phyloP scores from a whole-genome alignment of 2,113 vertebrate genomes.

The Balaeniceps rex region DNA sequence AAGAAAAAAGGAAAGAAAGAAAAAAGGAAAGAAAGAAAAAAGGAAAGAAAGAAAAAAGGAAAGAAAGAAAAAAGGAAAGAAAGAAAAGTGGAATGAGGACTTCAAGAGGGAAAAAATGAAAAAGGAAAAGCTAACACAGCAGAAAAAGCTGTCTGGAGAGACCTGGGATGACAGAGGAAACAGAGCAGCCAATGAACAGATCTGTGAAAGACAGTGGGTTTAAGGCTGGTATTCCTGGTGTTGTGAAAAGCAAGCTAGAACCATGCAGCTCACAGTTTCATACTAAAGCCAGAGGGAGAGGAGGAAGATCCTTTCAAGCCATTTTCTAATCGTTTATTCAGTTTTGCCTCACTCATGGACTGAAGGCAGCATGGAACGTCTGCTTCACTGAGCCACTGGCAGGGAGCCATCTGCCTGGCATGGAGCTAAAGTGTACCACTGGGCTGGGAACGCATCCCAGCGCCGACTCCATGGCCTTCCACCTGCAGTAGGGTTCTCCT shows the following conservation, averaged over 20 bases:
- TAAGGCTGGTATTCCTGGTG: not conserved
- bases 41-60: not conserved
- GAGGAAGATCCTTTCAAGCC: not conserved
- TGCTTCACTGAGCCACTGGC: not conserved
- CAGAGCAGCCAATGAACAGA: not conserved
- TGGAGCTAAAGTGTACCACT: not conserved
- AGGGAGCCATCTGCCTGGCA: not conserved
- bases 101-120: not conserved
- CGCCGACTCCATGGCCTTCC: accelerated
- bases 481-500: not conserved
- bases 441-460: not conserved
- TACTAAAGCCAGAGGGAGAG: not conserved
- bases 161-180: not conserved
- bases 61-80: not conserved
- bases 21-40: not conserved
- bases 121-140: not conserved
- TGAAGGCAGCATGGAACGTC: accelerated
- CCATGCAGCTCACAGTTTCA: not conserved
- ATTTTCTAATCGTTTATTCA: not conserved
- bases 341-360: not conserved
- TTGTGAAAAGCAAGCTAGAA: not conserved
- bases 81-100: not conserved
- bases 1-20: not conserved
- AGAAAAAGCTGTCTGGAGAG: not conserved
- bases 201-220: not conserved